Evolutionary conservation across 2,113 vertebrate genomes (phyloP).

Genomic region (Rhynchomys soricoides): DNA sequence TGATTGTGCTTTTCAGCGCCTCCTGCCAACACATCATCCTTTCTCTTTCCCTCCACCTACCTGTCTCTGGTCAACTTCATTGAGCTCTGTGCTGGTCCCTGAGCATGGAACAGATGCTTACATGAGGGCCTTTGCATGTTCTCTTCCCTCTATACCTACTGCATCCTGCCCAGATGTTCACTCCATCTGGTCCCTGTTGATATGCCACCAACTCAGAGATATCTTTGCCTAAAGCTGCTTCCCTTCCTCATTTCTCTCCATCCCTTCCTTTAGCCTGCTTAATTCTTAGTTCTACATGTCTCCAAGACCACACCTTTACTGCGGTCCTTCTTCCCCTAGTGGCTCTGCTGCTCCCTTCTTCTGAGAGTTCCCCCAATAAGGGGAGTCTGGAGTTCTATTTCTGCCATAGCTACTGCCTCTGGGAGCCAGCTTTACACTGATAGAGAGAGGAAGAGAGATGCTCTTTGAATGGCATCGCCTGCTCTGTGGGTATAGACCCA

Average conservation of each 20-base stretch:
- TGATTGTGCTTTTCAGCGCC: background rate
- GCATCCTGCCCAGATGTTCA: background rate
- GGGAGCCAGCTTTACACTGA: background rate
- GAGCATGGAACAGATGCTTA: background rate
- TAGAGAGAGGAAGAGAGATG: accelerated
- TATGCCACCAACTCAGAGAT: background rate
- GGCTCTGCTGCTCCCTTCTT: background rate
- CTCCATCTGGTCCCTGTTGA: background rate
- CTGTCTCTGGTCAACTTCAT: background rate
- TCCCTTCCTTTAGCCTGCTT: background rate
- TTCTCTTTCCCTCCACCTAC: background rate
- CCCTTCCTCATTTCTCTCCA: background rate
- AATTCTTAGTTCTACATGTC: background rate
- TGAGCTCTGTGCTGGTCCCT: background rate
- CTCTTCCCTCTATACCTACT: background rate
- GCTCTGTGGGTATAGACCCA: background rate
- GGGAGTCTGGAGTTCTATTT: background rate
- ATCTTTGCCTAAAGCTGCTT: background rate
- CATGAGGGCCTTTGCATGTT: background rate
- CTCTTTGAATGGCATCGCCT: background rate
- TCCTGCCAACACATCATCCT: background rate
- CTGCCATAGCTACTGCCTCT: background rate
- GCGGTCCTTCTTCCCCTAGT: background rate
- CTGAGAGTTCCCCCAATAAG: background rate
- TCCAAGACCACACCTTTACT: background rate